A percentile compares a stretch with the other conserved stretches of the same genome.
These are phyloP conservation scores for Parapristionchus giblindavisi DNA, from an alignment of 2,888 invertebrate genomes.

Conservation along the genomic window DNA sequence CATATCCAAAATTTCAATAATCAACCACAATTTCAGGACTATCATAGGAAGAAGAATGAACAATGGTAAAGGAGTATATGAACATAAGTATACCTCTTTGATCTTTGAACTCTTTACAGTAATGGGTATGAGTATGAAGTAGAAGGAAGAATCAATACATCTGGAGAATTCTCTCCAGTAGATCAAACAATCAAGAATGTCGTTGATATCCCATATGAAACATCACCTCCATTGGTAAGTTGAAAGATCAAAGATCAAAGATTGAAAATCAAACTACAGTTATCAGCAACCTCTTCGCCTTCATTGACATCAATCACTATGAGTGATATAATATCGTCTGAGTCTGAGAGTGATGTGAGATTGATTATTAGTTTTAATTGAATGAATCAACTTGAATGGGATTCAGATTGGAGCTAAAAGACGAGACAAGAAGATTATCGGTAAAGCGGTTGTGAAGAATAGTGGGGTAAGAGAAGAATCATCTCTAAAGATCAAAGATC, in stretches of 20 bases:
- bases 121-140: neutral
- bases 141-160: neutral
- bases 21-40: too few relatives aligned
- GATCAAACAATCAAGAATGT: conserved; percentile 23
- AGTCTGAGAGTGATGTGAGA: neutral
- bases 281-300: neutral
- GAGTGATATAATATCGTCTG: neutral
- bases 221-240: conserved; percentile 9
- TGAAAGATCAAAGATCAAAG: conserved; percentile 8
- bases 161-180: conserved; percentile 9
- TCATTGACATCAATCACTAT: conserved; percentile 14
- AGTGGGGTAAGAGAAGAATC: neutral
- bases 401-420: conserved; percentile 20
- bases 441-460: conserved; percentile 9
- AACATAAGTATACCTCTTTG: too few relatives aligned
- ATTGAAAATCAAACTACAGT: neutral
- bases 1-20: too few relatives aligned
- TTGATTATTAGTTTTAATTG: neutral
- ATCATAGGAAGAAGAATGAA: too few relatives aligned
- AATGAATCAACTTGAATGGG: conserved; percentile 23
- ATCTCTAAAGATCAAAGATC: conserved; percentile 6
- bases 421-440: conserved; percentile 13
- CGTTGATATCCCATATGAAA: conserved; percentile 15
- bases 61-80: too few relatives aligned
- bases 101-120: too few relatives aligned